Conservation (phyloP, 1,140 invertebrate genomes). For the Agrilus planipennis region DNA sequence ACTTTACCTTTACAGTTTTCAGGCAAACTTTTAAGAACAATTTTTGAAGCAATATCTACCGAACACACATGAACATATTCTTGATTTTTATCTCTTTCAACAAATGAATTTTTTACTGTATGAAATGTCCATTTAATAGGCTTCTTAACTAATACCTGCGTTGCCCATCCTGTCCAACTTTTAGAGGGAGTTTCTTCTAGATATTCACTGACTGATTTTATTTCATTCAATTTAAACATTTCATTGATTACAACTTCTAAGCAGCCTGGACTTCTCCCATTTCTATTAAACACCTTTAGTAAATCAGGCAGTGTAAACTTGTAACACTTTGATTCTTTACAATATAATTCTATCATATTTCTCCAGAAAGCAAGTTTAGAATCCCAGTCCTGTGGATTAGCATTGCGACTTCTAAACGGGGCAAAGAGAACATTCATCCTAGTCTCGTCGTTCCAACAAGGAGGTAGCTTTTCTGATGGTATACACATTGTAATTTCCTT, state of each 20-base stretch:
- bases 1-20: slow-evolving; percentile 24
- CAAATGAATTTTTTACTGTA: slow-evolving; percentile 27
- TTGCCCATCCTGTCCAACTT: slow-evolving; percentile 32
- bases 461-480: slow-evolving; percentile 28
- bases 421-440: slow-evolving; percentile 38
- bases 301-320: slow-evolving; percentile 29
- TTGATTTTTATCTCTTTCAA: slow-evolving; percentile 5
- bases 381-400: slow-evolving; percentile 40
- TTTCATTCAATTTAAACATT: slow-evolving; percentile 28
- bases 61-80: slow-evolving; percentile 21
- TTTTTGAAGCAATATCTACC: slow-evolving; percentile 15
- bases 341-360: slow-evolving; percentile 33
- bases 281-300: slow-evolving; percentile 30
- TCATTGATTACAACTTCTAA: slow-evolving; percentile 31
- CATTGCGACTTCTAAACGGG: slow-evolving; percentile 33
- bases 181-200: slow-evolving; percentile 16
- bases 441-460: slow-evolving; percentile 36
- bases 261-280: slow-evolving; percentile 33
- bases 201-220: slow-evolving; percentile 26
- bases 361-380: slow-evolving; percentile 40
- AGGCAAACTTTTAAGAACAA: slow-evolving; percentile 13
- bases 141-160: slow-evolving; percentile 28
- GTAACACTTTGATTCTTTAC: slow-evolving; percentile 26
- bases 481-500: no score
- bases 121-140: slow-evolving; percentile 32